phyloP scores from a whole-genome alignment of 1,140 invertebrate genomes.

The Seison nebaliae region DNA sequence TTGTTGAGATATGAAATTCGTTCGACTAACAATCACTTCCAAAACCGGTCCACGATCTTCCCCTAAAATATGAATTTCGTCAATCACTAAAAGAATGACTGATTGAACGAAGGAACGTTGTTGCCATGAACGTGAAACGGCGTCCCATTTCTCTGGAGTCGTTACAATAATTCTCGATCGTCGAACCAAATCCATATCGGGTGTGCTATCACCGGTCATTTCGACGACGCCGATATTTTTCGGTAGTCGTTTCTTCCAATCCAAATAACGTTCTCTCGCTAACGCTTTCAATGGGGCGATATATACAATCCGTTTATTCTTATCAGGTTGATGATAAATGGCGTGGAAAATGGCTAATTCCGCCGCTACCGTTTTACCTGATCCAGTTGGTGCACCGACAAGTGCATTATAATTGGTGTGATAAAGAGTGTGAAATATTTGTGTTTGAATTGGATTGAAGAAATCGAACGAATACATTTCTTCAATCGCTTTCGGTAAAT shows the following conservation, averaged over 20 bases:
- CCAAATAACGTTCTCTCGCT: conserved; percentile 72
- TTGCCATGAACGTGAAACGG: conserved; percentile 84
- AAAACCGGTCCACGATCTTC: conserved; percentile 40
- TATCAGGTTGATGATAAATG: conserved; percentile 34
- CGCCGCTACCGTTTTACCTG: conserved; percentile 89
- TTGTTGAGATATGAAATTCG: conserved; percentile 67
- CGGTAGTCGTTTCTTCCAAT: conserved; percentile 42
- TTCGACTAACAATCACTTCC: conserved; percentile 41
- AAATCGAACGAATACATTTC: conserved; percentile 63
- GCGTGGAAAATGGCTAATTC: conserved; percentile 79
- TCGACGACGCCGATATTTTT: conserved; percentile 44
- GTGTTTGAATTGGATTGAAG: conserved; percentile 96
- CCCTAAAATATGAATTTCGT: conserved; percentile 88
- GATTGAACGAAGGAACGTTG: conserved; percentile 68
- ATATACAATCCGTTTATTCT: conserved; percentile 50
- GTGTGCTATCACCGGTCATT: conserved; percentile 76
- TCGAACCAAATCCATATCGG: conserved; percentile 56
- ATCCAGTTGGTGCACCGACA: conserved; percentile 84
- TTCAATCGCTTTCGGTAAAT: conserved; percentile 43
- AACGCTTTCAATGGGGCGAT: conserved; percentile 92
- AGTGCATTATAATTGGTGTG: conserved; percentile 77
- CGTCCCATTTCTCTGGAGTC: conserved; percentile 98
- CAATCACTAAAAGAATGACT: conserved; percentile 75
- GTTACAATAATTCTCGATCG: conserved; percentile 73
- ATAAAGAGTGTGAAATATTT: conserved; percentile 84